phyloP scores from a whole-genome alignment of 2,888 invertebrate species.

The Hedya salicella region DNA sequence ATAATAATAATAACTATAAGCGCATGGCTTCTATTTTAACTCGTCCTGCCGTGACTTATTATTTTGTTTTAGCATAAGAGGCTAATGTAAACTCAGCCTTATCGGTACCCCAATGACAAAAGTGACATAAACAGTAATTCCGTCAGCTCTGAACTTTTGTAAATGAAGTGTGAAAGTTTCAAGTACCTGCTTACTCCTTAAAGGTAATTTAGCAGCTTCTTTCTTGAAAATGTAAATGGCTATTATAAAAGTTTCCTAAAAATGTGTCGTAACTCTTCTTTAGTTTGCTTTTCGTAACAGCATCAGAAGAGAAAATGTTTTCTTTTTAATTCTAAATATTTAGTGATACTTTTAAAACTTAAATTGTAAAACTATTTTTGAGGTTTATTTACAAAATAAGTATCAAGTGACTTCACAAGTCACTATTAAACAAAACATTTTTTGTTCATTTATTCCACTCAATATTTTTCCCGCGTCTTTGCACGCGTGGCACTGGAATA shows the following conservation, averaged over 20 bases:
- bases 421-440: too few species aligned
- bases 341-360: neutral
- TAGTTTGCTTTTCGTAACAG: constrained; percentile 7
- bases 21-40: too few species aligned
- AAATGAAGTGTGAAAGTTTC: constrained; percentile 41
- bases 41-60: too few species aligned
- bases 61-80: too few species aligned
- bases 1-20: too few species aligned
- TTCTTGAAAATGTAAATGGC: constrained; percentile 39
- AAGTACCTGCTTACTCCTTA: constrained; percentile 36
- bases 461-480: too few species aligned
- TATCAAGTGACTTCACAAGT: neutral
- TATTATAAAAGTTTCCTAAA: constrained; percentile 37
- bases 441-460: too few species aligned
- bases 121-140: constrained; percentile 23
- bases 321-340: neutral
- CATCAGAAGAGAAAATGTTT: constrained; percentile 4
- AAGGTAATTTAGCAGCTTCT: constrained; percentile 33
- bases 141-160: constrained; percentile 12
- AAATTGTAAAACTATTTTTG: neutral
- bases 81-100: neutral
- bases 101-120: constrained; percentile 12
- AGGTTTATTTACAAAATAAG: neutral
- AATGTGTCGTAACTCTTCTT: constrained; percentile 39
- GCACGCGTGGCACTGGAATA: too few species aligned